These are phyloP conservation scores for Biston stratarius DNA, from an alignment of 2,888 invertebrate species.

Conservation along the genomic window DNA sequence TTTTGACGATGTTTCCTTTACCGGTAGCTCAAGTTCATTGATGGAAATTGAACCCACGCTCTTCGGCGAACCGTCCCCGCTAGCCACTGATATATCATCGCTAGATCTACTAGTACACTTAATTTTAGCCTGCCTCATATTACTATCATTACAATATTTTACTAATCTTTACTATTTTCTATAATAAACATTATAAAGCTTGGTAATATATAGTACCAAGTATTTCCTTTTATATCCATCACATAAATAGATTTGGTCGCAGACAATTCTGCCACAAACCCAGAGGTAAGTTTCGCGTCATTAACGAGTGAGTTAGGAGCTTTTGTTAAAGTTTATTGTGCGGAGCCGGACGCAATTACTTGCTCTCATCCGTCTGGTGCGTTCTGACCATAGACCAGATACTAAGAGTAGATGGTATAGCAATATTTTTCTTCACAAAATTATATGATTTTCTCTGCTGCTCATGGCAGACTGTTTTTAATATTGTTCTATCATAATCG, in stretches of 20 bases:
- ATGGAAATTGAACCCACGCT: too few relatives aligned
- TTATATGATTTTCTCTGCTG: too few relatives aligned
- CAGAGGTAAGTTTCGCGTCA: slow-evolving; percentile 35
- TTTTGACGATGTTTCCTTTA: too few relatives aligned
- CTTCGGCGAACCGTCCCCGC: too few relatives aligned
- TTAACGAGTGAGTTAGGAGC: slow-evolving; percentile 39
- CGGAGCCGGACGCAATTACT: slow-evolving; percentile 44
- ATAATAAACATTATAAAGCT: too few relatives aligned
- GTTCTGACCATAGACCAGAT: neutral
- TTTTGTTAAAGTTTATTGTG: slow-evolving; percentile 44
- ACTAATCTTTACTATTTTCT: too few relatives aligned
- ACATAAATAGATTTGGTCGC: neutral
- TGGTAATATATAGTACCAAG: too few relatives aligned
- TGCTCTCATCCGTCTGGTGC: slow-evolving; percentile 20
- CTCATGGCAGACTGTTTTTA: neutral
- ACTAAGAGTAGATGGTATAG: neutral
- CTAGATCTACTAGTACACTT: too few relatives aligned
- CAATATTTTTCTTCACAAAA: neutral
- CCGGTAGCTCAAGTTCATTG: too few relatives aligned
- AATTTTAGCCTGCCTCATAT: too few relatives aligned
- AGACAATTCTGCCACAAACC: neutral
- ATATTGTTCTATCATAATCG: neutral
- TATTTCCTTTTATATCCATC: neutral
- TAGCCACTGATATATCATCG: too few relatives aligned
- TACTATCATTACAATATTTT: too few relatives aligned